Base-by-base conservation (phyloP, 1,140 invertebrate species). In the Zophobas atratus region DNA sequence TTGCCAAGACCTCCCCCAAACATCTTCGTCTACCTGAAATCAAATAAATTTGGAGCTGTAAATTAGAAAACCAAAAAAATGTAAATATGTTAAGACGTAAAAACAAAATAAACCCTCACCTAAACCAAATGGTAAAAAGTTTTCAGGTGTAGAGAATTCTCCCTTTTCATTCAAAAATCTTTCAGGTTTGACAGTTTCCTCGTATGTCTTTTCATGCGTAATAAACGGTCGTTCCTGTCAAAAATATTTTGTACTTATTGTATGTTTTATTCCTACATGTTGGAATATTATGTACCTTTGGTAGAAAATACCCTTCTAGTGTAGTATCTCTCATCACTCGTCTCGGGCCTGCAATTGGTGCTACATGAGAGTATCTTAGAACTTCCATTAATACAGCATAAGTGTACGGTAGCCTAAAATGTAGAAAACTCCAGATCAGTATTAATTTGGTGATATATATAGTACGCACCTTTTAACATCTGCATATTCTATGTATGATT, bases 261-360 rank as follows among this genome's bases (percentile, higher is more conserved):
- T n/a, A n/a, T 0, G 94, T 93, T 79, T 94, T 89, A 3, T 90
- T 89, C 93, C 93, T 95, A 79, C 91, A 86, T 1, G 84, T 80
- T 43, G 85, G 75, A 79, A 95, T 92, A 82, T 92, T 92, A 81
- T 94, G 91, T 0, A 92, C 86, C 60, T 93, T 90, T 0, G 93
- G 92, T 84, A 95, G 92, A 33, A 81, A 76, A 80, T 92, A 93
- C 51, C 89, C 89, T 5, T 88, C 86, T 1, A 95, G 81, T 35
- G 81, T 82, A 0, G 91, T 87, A 73, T 91, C 87, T 60, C 89
- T 86, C 0, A 87, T 85, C 1, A 91, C 88, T 82, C 88, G 88
- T 78, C 93, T 92, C 0, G 92, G 90, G 49, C 93, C 87, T 0
- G 89, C 90, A 6, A 92, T 83, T 0, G 93, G 90, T 1, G 91